Evolutionary conservation across 2,113 vertebrate species (phyloP).

Genomic region (Passer montanus): DNA sequence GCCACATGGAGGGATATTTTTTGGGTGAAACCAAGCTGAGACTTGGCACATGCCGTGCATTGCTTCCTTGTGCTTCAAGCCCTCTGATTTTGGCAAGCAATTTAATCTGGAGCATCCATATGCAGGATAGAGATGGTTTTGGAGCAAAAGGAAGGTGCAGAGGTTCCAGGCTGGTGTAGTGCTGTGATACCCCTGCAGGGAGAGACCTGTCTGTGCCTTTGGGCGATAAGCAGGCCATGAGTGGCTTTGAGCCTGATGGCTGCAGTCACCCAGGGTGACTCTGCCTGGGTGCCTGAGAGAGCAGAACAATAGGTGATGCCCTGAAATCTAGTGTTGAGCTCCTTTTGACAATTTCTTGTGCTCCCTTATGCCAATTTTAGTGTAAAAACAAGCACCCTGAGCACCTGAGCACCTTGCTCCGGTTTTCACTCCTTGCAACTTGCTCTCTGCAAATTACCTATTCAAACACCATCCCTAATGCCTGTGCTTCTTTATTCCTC

Average conservation of each 20-base stretch:
- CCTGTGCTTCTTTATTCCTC: neutral
- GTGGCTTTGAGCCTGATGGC: fast-evolving
- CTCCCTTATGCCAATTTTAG: neutral
- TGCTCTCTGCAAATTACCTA: neutral
- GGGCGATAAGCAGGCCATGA: neutral
- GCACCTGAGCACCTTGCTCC: neutral
- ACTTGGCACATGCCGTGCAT: neutral
- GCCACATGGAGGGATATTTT: neutral
- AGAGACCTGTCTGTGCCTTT: neutral
- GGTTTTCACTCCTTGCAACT: neutral
- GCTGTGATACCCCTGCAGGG: neutral
- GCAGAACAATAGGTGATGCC: neutral
- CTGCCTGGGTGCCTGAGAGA: fast-evolving
- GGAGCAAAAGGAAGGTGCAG: neutral
- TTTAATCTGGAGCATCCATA: neutral
- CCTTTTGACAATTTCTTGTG: neutral
- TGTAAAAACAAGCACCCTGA: neutral
- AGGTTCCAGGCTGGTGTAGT: neutral
- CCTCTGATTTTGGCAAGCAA: neutral
- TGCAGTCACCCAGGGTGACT: neutral
- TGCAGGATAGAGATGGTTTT: neutral
- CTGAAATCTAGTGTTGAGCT: neutral
- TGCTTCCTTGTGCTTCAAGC: neutral
- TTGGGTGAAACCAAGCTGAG: neutral
- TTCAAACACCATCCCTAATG: neutral